Conservation (phyloP, 2,113 vertebrate species). For the Stictonetta naevosa region DNA sequence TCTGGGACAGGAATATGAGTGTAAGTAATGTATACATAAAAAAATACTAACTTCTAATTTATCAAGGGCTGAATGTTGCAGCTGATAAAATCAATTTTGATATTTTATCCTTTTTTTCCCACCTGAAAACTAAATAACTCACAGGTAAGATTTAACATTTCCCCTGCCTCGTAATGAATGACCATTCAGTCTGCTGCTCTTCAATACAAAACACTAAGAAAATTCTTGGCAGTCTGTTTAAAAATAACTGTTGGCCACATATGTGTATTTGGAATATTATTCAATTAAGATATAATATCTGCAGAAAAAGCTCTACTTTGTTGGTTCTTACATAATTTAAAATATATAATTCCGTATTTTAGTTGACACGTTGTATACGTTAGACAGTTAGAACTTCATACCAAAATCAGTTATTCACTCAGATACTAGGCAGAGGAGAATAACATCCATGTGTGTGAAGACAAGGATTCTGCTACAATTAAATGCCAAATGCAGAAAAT, state of each 20-base stretch:
- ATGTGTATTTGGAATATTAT: neutral
- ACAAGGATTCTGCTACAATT: neutral
- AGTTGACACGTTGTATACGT: neutral
- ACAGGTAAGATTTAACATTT: neutral
- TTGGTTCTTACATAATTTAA: neutral
- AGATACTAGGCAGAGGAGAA: neutral
- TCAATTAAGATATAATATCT: neutral
- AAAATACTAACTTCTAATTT: neutral
- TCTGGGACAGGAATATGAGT: slow-evolving; percentile 95
- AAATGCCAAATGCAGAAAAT: neutral
- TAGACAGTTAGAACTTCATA: neutral
- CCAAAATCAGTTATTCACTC: neutral
- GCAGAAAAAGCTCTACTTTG: neutral
- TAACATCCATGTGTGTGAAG: neutral
- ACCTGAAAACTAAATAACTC: neutral
- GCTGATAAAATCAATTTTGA: neutral
- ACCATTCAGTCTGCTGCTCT: neutral
- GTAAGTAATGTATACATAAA: slow-evolving; percentile 79
- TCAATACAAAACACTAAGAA: neutral
- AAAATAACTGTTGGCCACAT: neutral
- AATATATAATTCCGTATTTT: neutral
- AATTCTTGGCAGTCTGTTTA: neutral
- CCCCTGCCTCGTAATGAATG: neutral
- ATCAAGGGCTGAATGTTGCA: neutral
- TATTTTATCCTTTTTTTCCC: neutral